phyloP scores from a whole-genome alignment of 2,797 vertebrate species.

The Pangasius krempfi region DNA sequence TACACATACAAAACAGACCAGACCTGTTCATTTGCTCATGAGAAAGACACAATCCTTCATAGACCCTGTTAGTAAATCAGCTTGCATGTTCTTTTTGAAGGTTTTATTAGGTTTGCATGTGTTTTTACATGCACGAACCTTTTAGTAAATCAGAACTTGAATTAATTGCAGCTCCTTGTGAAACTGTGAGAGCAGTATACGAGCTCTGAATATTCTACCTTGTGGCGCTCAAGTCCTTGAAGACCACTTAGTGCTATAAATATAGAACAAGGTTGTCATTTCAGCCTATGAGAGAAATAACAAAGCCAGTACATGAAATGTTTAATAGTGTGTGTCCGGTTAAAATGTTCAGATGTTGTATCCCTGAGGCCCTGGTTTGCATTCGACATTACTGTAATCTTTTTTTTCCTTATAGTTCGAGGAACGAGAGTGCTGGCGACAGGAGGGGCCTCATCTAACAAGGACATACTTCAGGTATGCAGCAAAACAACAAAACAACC shows the following conservation, averaged over 20 bases:
- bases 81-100: background rate
- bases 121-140: background rate
- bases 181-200: background rate
- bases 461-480: constrained; percentile 86
- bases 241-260: constrained; percentile 23
- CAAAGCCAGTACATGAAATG: constrained; percentile 6
- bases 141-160: background rate
- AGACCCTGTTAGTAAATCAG: background rate
- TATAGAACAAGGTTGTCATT: constrained; percentile 17
- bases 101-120: background rate
- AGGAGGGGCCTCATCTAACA: constrained; percentile 89
- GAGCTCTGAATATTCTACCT: background rate
- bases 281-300: constrained; percentile 19
- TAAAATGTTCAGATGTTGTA: constrained; percentile 2
- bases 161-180: background rate
- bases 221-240: background rate
- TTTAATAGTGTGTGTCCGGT: background rate
- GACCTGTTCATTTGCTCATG: background rate
- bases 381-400: background rate
- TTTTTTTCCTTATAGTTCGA: constrained; percentile 75
- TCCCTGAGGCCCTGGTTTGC: constrained; percentile 17
- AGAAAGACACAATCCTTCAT: background rate
- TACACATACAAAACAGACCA: background rate
- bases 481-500: constrained; percentile 7
- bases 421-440: constrained; percentile 89